phyloP scores from a whole-genome alignment of 2,113 vertebrate species.

The Nestor notabilis region DNA sequence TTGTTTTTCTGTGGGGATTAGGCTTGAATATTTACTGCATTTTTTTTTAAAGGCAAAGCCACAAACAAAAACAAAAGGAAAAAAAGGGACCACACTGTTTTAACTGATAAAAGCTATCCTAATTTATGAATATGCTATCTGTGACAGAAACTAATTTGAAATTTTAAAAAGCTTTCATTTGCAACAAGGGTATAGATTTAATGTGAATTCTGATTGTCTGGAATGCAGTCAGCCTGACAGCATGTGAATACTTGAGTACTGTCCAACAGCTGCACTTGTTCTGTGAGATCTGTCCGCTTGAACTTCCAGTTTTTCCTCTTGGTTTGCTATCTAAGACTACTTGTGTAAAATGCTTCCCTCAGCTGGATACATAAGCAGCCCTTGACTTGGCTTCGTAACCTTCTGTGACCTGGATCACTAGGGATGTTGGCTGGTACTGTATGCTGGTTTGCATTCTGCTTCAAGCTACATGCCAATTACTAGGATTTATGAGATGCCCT shows the following conservation, averaged over 20 bases:
- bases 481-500: background rate
- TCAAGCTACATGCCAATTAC: background rate
- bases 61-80: background rate
- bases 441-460: background rate
- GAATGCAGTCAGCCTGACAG: conserved; percentile 51
- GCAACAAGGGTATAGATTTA: conserved; percentile 29
- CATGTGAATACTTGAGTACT: conserved; percentile 37
- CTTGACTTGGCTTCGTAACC: background rate
- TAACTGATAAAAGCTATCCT: background rate
- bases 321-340: background rate
- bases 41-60: background rate
- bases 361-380: background rate
- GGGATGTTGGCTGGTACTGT: background rate
- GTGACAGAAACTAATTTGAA: background rate
- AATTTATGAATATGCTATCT: background rate
- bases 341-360: background rate
- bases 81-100: background rate
- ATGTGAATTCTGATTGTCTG: conserved; percentile 50
- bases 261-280: conserved; percentile 36
- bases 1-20: background rate
- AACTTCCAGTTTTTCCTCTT: conserved; percentile 22
- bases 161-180: conserved; percentile 1
- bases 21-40: background rate
- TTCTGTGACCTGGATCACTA: background rate
- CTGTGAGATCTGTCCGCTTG: background rate